Percentiles rank a stretch among this genome's conserved stretches.
Conservation (phyloP, 2,888 invertebrate genomes). For the Cyrtodaria siliqua region DNA sequence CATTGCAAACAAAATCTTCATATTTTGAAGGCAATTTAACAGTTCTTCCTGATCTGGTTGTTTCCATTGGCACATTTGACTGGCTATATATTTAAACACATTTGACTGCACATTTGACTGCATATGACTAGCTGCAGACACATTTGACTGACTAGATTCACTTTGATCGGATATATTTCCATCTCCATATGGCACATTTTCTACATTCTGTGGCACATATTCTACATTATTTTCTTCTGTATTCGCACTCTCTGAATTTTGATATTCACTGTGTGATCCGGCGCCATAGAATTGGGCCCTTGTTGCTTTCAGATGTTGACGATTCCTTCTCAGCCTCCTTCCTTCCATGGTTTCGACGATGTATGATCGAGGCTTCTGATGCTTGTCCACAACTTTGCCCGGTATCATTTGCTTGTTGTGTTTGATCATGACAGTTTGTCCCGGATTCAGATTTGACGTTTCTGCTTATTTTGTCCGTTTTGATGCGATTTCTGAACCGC, state of each 20-base stretch:
- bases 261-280: no score
- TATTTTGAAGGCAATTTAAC: background rate
- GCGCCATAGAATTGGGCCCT: no score
- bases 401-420: conserved; percentile 5
- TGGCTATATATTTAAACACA: no score
- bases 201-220: no score
- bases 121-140: no score
- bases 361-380: conserved; percentile 22
- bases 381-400: conserved; percentile 9
- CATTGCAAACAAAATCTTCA: background rate
- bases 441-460: conserved; percentile 9
- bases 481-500: background rate
- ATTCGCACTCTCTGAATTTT: no score
- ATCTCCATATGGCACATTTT: no score
- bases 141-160: no score
- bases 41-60: background rate
- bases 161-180: no score
- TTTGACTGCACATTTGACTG: no score
- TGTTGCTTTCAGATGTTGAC: conserved; percentile 27
- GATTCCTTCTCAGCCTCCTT: conserved; percentile 6
- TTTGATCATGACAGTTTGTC: conserved; percentile 4
- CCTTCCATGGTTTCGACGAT: conserved; percentile 5
- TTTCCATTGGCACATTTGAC: no score
- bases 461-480: conserved; percentile 14
- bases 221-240: no score